Base-by-base conservation (phyloP, 1,140 invertebrate species). In the Wiebesia pumilae region DNA sequence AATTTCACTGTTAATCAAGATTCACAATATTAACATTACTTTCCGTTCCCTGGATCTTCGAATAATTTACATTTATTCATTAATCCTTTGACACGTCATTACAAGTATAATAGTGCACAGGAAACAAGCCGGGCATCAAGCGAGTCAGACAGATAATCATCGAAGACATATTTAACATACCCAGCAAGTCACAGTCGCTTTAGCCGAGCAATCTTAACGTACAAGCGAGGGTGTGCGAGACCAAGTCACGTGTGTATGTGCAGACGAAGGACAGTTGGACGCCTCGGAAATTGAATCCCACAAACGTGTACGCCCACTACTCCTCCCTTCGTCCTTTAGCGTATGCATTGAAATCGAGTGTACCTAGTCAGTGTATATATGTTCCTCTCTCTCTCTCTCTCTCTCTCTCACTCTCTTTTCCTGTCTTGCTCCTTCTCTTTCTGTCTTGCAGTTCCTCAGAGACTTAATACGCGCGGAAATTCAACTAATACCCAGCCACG, bases 221-320 rank as follows among this genome's bases (percentile, higher is more conserved):
- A 10, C 19, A 12, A 71, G 67, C 14, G 67, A 71, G 33, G 30
- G 35, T 38, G 67, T 0, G 30, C 9, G 1, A 14, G 24, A 62
- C 58, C 24, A 24, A 24, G 58, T 24, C 24, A 14, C 27, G 27
- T 27, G 83, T 88, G 87, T 78, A 82, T 65, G 81, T 78, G 88
- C 78, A 80, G 89, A 19, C 16, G 40, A 87, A 87, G 88, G 81
- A 84, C 75, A 83, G 73, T 88, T 79, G 83, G 88, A 90, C 89
- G 89, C 88, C 88, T 91, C 89, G 89, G 90, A 91, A 93, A 93
- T 93, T 92, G 91, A 92, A 93, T 92, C 89, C 88, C 89, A 90
- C 89, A 91, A 92, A 91, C 87, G 90, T 69, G 85, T 87, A 89
- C 88, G 89, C 88, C 89, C 88, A 86, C 88, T 33, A 83, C 33